Evolutionary conservation across 2,888 invertebrate genomes (phyloP), one percentile per base, ranked within the genome.

Genomic region (Ochropleura plecta): DNA sequence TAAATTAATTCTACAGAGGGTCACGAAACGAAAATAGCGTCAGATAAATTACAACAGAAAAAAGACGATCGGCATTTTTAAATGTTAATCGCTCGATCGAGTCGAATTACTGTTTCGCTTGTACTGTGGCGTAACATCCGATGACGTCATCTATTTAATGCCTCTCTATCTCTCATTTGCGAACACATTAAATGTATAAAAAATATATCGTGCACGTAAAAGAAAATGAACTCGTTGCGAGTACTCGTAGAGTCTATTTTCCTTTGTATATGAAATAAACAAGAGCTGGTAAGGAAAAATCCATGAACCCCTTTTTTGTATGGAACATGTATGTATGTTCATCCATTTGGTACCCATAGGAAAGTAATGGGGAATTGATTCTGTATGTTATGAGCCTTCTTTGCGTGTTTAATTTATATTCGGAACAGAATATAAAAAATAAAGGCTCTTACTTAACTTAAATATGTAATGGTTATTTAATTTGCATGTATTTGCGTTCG

Each of bases 91-190:
- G 40, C 53, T 3, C 74, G 64, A 76, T 76, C 65, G 70, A 66
- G 46, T 75, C 76, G 81, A 75, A 77, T 79, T 76, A 83, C 81
- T 76, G 85, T 72, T 77, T 63, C 74, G 57, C 71, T 70, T 67
- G 40, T 40, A 67, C 76, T 73, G 63, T 76, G 78, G 78, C 70
- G 60, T 53, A 73, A 72, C 63, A 64, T 67, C 55, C 60, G 66
- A 82, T 87, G 81, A 81, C 87, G 85, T 74, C 87, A 79, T 87
- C 82, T 79, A 77, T 74, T 82, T 86, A 86, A 86, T 85, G 73
- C 78, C 78, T 76, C 76, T 82, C 81, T 77, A 79, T 86, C 78
- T 83, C 81, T 84, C 87, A 84, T 85, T 85, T 83, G 78, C 76
- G 66, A 82, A 75, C 68, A 83, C 85, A 85, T 85, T 81, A 85